Evolutionary conservation across 2,113 vertebrate genomes (phyloP), one percentile per base, ranked within the genome.

Genomic region (Pollachius pollachius): DNA sequence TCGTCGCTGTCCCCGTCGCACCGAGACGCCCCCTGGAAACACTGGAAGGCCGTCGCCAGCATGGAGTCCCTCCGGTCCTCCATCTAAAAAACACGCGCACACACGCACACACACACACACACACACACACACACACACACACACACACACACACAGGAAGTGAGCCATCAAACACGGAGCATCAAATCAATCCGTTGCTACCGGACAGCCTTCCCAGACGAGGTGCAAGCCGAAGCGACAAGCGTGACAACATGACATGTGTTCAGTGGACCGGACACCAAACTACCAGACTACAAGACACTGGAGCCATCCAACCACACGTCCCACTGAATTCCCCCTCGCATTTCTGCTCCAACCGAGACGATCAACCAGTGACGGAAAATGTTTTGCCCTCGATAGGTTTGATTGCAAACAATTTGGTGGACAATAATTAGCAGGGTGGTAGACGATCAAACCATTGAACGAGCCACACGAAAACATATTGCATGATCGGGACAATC

Each of bases 1-100:
- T 99, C 97, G 0, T 97, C 97, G 0, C 96, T 95, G 0, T 97
- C 95, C 0, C 95, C 96, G 82, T 96, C 96, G 11, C 97, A 99
- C 64, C 81, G 91, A 1, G 96, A 94, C 0, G 97, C 97, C 0
- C 96, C 94, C 0, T 93, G 92, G 80, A 99, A 99, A 79, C 97
- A 98, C 81, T 93, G 87, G 19, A 91, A 89, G 23, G 97, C 94
- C 0, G 94, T 97, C 87, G 96, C 95, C 79, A 99, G 76, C 97
- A 99, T 98, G 66, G 94, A 92, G 79, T 95, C 93, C 17, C 94
- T 93, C 64, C 96, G 94, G 72, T 95, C 94, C 67, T 93, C 94
- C 94, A 99, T 95, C 97, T 99, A 71, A 80, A 19, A 66, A 54
- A 69, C 17, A 52, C 15, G 41, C 37, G 65, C 54, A 68, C 30